Base-by-base conservation (phyloP, 2,888 invertebrate species). In the Pammene fasciana region DNA sequence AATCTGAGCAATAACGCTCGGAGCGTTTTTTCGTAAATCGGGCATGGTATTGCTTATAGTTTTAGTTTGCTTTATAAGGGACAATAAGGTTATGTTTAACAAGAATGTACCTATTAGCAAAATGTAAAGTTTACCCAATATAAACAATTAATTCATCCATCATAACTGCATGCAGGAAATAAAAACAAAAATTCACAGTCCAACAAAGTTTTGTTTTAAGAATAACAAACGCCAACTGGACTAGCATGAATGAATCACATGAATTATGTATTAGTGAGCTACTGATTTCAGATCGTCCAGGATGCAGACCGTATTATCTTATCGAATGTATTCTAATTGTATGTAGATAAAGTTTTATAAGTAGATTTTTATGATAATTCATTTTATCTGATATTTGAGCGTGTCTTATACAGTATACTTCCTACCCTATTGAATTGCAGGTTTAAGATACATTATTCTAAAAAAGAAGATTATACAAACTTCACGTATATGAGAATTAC, bases 181-280 rank as follows among this genome's bases (percentile, higher is more conserved):
- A 61, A 48, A 61, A 61, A 61, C 18, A 50, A 13, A 61, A 48
- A 50, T 36, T 16, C 48, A 36, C 46, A 61, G 61, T 38, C 9
- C 41, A 52, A 50, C 50, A 52, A 52, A 62, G 62, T 52, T 41
- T 52, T 62, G 62, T 62, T 62, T 62, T 52, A 41, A 46, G 41
- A 38, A 62, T 26, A 38, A 62, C 62, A 18, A 50, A 62, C 50
- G 52, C 18, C 50, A 16, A 36, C 62, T 62, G 50, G 41, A 62
- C 62, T 14, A 26, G 50, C 62, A 52, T 52, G 62, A 41, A 50
- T 61, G 50, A 50, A 50, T 52, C 50, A 52, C 26, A 62, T 62
- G 62, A 62, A 62, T 62, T 52, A 62, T 62, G 41, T 48, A 62
- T 38, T 14, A 38, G 16, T 18, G 14, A 41, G 62, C 10, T 62